Evolutionary conservation across 2,888 invertebrate species (phyloP).

Genomic region (Dryobota labecula): DNA sequence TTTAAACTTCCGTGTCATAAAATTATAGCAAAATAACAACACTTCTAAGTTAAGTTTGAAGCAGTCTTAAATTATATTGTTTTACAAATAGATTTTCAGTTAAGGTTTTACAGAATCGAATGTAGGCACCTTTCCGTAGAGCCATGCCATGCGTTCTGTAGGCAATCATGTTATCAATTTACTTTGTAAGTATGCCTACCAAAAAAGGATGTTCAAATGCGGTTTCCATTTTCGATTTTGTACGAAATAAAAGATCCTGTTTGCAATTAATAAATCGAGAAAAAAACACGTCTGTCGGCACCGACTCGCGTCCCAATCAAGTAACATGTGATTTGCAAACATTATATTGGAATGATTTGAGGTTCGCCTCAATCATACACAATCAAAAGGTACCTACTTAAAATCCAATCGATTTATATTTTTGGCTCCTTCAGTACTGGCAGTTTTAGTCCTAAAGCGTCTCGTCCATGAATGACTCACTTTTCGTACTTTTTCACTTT

Average conservation of each 20-base stretch:
- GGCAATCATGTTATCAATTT: not conserved
- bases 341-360: slow-evolving; percentile 44
- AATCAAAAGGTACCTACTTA: slow-evolving; percentile 38
- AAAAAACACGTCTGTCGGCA: slow-evolving; percentile 32
- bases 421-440: not conserved
- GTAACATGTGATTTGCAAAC: slow-evolving; percentile 44
- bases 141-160: no score
- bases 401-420: slow-evolving; percentile 50
- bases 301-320: slow-evolving; percentile 24
- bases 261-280: slow-evolving; percentile 40
- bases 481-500: not conserved
- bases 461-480: slow-evolving; percentile 8
- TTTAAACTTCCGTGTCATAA: slow-evolving; percentile 13
- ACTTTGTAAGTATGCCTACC: not conserved
- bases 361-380: slow-evolving; percentile 55
- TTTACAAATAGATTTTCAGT: not conserved
- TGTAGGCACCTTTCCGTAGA: not conserved
- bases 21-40: not conserved
- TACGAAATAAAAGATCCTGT: slow-evolving; percentile 18
- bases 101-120: not conserved
- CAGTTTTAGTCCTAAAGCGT: not conserved
- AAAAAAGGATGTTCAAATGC: slow-evolving; percentile 11
- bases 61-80: not conserved
- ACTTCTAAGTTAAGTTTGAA: not conserved
- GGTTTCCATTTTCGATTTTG: not conserved